A percentile compares a stretch with the other conserved stretches of the same genome.
These are phyloP conservation scores for Macaria notata DNA, from an alignment of 2,888 invertebrate genomes.

Conservation along the genomic window DNA sequence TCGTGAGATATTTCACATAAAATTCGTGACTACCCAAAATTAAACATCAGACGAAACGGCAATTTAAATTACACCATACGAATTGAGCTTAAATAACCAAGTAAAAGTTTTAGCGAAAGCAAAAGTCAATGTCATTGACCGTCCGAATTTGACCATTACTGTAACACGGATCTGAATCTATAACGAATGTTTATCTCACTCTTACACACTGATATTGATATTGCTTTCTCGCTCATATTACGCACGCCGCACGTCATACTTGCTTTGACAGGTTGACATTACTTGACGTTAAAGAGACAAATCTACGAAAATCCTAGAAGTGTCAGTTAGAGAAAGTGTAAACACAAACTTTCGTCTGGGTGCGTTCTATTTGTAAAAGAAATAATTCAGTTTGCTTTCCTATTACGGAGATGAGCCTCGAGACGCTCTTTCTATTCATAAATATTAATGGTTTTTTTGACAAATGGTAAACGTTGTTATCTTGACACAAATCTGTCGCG, in stretches of 20 bases:
- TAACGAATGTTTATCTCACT: constrained; percentile 32
- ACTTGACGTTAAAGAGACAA: constrained; percentile 38
- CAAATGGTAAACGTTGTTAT: constrained; percentile 3
- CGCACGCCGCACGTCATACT: constrained; percentile 32
- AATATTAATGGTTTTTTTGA: constrained; percentile 9
- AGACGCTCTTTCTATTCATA: constrained; percentile 20
- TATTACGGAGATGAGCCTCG: constrained; percentile 31
- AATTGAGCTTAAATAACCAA: constrained; percentile 29
- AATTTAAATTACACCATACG: constrained; percentile 34
- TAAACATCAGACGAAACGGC: constrained; percentile 21
- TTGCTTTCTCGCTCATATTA: constrained; percentile 38
- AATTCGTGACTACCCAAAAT: constrained; percentile 9
- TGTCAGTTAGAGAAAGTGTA: constrained; percentile 66
- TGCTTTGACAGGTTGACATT: constrained; percentile 45
- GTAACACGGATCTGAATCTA: constrained; percentile 35
- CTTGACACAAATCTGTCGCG: constrained; percentile 5
- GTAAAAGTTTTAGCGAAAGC: constrained; percentile 60
- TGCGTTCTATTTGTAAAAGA: constrained; percentile 47
- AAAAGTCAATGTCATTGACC: constrained; percentile 63
- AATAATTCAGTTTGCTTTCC: constrained; percentile 38
- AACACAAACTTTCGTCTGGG: constrained; percentile 51
- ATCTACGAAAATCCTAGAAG: constrained; percentile 52
- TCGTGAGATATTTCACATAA: background rate
- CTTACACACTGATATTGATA: constrained; percentile 29
- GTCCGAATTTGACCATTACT: constrained; percentile 46